Conservation (phyloP, 2,888 invertebrate genomes). For the Halictus ligatus region DNA sequence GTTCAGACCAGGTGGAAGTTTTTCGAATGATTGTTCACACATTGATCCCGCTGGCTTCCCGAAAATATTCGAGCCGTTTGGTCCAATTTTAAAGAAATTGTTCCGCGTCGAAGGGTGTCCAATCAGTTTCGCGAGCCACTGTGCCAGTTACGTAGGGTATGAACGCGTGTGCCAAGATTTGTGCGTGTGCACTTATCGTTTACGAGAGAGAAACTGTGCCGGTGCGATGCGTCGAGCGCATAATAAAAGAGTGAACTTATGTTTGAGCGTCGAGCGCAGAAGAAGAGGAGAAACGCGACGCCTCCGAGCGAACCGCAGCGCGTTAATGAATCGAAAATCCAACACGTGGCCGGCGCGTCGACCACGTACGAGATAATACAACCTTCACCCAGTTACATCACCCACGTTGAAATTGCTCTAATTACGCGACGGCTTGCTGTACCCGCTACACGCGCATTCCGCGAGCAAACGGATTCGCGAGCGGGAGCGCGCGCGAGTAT, state of each 20-base stretch:
- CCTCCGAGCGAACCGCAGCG: not conserved
- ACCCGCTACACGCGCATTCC: not conserved
- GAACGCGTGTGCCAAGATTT: not conserved
- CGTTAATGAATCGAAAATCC: constrained; percentile 21
- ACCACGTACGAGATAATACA: constrained; percentile 32
- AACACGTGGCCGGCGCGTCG: constrained; percentile 20
- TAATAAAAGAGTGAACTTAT: not conserved
- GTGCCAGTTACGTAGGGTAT: not conserved
- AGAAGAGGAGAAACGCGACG: not conserved
- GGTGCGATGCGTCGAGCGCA: not conserved
- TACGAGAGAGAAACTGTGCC: not conserved
- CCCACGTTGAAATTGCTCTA: constrained; percentile 45
- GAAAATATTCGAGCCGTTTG: not conserved
- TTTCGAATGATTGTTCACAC: not conserved
- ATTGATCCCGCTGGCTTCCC: not conserved
- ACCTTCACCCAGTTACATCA: constrained; percentile 53
- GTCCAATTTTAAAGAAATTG: not conserved
- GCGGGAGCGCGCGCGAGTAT: not conserved
- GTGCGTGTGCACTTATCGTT: not conserved
- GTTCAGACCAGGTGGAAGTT: too few relatives aligned
- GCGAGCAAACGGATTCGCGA: constrained; percentile 10
- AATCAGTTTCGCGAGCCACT: not conserved
- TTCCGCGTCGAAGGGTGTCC: not conserved
- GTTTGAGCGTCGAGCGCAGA: not conserved
- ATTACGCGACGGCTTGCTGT: constrained; percentile 29